Percentiles rank a stretch among this genome's conserved stretches.
Evolutionary conservation across 2,113 vertebrate genomes (phyloP).

Genomic region (Circaetus gallicus): DNA sequence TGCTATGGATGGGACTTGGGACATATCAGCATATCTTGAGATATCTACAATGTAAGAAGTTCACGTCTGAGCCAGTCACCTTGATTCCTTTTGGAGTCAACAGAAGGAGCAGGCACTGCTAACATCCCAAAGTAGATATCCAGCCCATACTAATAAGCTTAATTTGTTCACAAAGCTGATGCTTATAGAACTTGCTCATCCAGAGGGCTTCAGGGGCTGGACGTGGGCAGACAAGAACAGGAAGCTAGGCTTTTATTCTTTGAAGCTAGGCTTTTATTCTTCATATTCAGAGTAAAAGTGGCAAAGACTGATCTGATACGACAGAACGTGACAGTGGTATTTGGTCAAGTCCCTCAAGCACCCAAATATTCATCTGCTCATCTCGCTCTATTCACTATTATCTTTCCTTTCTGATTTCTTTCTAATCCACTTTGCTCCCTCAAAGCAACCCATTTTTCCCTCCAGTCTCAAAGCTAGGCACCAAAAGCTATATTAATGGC

Average conservation of each 20-base stretch:
- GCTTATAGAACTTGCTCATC: neutral
- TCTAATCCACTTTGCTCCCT: neutral
- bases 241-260: neutral
- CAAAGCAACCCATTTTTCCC: neutral
- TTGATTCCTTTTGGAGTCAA: neutral
- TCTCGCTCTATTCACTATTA: fast-evolving
- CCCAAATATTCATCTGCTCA: neutral
- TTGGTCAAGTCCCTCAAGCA: neutral
- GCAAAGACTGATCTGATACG: neutral
- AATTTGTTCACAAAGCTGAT: neutral
- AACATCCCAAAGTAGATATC: neutral
- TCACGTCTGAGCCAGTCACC: fast-evolving
- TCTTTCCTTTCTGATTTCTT: neutral
- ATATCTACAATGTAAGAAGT: fast-evolving
- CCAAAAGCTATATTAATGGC: neutral
- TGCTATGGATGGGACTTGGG: neutral
- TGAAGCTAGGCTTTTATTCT: neutral
- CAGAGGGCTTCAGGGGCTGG: neutral
- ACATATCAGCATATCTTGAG: neutral
- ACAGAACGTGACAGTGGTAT: neutral
- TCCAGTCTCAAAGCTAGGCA: neutral
- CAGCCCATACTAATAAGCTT: neutral
- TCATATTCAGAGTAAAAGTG: neutral
- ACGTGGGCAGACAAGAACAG: neutral
- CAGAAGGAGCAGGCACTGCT: neutral